Percentiles rank a stretch among this genome's conserved stretches.
phyloP scores from a whole-genome alignment of 2,113 vertebrate genomes.

The Paradisaea rubra region DNA sequence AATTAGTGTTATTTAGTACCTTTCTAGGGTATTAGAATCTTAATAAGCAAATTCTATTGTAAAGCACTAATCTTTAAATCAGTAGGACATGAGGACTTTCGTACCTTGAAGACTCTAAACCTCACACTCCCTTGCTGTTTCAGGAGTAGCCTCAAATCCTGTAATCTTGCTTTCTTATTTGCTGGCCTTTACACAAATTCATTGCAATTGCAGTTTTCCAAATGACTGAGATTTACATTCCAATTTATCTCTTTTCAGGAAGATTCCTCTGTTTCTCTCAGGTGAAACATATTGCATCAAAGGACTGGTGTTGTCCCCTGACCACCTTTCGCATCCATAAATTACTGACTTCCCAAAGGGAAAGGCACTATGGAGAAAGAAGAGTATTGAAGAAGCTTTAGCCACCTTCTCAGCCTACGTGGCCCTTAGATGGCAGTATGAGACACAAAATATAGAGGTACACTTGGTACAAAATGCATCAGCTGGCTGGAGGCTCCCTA shows the following conservation, averaged over 20 bases:
- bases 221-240: background rate
- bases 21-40: background rate
- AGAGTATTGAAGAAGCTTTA: background rate
- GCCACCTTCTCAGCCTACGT: background rate
- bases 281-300: background rate
- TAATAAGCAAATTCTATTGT: background rate
- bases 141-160: background rate
- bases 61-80: background rate
- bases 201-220: background rate
- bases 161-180: background rate
- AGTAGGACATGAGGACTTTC: background rate
- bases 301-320: background rate
- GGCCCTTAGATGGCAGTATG: constrained; percentile 51
- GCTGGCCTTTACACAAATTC: background rate
- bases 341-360: background rate
- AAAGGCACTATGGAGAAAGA: background rate
- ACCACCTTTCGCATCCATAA: background rate
- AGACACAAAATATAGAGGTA: background rate
- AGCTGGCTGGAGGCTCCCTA: background rate
- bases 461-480: background rate
- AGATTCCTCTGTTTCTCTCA: background rate
- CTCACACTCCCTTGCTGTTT: background rate
- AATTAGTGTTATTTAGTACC: background rate
- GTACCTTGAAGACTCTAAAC: background rate
- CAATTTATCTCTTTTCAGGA: background rate